Evolutionary conservation across 23 tunicate species (phyloP).

Genomic region (Phallusia fumigata): DNA sequence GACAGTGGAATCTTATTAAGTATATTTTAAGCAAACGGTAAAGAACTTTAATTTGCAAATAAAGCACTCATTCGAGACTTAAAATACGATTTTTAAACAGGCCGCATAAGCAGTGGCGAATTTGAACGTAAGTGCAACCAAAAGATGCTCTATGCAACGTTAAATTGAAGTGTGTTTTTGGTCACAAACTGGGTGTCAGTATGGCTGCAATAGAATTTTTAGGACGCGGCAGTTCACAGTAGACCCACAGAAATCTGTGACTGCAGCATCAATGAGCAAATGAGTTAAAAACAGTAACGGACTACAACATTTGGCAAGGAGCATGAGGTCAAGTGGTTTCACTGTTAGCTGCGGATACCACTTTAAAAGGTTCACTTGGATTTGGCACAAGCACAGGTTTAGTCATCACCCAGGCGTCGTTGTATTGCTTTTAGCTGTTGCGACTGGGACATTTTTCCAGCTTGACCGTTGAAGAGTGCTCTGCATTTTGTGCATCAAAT

Average conservation of each 20-base stretch:
- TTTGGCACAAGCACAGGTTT: neutral
- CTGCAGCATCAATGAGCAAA: neutral
- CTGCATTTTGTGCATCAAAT: neutral
- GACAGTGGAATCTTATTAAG: constrained; percentile 4
- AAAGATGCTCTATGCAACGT: too few species aligned
- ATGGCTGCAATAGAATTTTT: too few species aligned
- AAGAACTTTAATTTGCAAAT: too few species aligned
- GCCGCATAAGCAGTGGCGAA: too few species aligned
- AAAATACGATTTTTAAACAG: too few species aligned
- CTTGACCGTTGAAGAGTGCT: constrained; percentile 10
- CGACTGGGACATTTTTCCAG: neutral
- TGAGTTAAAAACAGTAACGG: neutral
- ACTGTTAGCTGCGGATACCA: neutral
- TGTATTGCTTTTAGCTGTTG: neutral
- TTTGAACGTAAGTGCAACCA: too few species aligned
- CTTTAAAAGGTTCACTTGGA: neutral
- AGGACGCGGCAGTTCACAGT: too few species aligned
- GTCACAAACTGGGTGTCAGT: too few species aligned
- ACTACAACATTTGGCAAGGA: neutral
- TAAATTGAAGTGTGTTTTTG: too few species aligned
- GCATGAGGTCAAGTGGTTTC: constrained; percentile 9
- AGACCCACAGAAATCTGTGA: too few species aligned
- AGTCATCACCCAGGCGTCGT: neutral
- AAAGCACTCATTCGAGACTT: too few species aligned
- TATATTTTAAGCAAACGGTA: neutral